Base-by-base conservation (phyloP, 2,888 invertebrate genomes). In the Nomada fabriciana region DNA sequence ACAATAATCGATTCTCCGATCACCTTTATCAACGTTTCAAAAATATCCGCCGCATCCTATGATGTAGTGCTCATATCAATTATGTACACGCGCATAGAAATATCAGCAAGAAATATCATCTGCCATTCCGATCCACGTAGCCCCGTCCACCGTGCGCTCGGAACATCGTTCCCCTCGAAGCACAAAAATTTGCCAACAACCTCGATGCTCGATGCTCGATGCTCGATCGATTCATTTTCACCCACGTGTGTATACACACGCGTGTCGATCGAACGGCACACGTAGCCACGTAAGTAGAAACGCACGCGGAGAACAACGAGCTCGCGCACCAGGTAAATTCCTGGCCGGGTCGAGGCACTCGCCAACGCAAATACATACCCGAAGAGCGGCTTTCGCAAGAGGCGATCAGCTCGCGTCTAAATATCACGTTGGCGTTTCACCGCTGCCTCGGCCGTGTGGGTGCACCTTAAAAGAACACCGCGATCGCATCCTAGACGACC, bases 321-420 rank as follows among this genome's bases (percentile, higher is more conserved):
- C n/a, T 13, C 43, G 42, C 75, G 69, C 79, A 60, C 82, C 76
- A 76, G 61, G 75, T 80, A 79, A 86, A 89, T 88, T 89, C 88
- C 81, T 83, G 65, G 68, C 79, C 81, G 76, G 84, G 76, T 87
- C 84, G 87, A 82, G 85, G 84, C 84, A 81, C 83, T 89, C 90
- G 90, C 90, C 90, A 87, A 90, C 90, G 90, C 90, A 90, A 90
- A 90, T 90, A 90, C 82, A 90, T 90, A 89, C 82, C 85, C 84
- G 67, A 84, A 70, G 85, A 76, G 82, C 79, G 78, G 81, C 87
- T 90, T 90, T 90, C 89, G 88, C 86, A 86, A 87, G 60, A 80
- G 85, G 65, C 84, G 87, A 85, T 85, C 87, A 85, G 84, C 69
- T 81, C 76, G 78, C 83, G 86, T 89, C 86, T 87, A 85, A 86